A percentile compares a stretch with the other conserved stretches of the same genome.
Conservation (phyloP, 2,888 invertebrate species). For the Oligia latruncula region DNA sequence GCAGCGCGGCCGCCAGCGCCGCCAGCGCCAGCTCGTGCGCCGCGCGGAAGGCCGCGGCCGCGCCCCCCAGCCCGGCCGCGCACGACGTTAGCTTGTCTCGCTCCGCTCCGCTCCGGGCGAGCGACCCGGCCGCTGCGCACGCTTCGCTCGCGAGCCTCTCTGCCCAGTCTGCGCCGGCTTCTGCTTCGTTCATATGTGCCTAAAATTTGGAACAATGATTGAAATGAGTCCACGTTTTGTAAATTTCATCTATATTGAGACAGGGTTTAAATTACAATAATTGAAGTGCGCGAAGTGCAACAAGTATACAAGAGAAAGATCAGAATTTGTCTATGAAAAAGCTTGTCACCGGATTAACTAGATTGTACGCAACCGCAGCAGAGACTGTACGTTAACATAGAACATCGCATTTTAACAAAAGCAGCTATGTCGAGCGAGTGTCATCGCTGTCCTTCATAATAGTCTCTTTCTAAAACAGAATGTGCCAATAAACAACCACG, state of each 20-base stretch:
- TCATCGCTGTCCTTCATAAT: not conserved
- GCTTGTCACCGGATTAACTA: not conserved
- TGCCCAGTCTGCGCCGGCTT: constrained; percentile 97
- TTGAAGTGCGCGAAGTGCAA: not conserved
- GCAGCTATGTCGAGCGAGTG: not conserved
- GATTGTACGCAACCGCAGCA: not conserved
- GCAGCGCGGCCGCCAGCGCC: constrained; percentile 75
- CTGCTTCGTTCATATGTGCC: constrained; percentile 96
- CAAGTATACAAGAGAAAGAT: not conserved
- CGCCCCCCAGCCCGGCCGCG: constrained; percentile 78
- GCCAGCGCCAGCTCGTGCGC: constrained; percentile 76
- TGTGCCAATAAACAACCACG: not conserved
- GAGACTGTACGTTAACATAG: not conserved
- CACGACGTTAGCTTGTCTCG: constrained; percentile 80
- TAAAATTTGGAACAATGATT: not conserved
- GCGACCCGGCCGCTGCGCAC: constrained; percentile 92
- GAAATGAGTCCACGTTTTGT: not conserved
- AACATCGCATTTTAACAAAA: not conserved
- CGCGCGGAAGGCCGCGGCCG: constrained; percentile 81
- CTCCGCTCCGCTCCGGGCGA: constrained; percentile 87
- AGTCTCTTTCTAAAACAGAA: not conserved
- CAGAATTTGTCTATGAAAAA: not conserved
- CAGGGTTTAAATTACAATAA: not conserved
- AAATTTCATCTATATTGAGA: not conserved
- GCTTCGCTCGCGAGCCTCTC: constrained; percentile 95